A percentile compares a stretch with the other conserved stretches of the same genome.
Conservation (phyloP, 2,888 invertebrate species). For the Oligia latruncula region DNA sequence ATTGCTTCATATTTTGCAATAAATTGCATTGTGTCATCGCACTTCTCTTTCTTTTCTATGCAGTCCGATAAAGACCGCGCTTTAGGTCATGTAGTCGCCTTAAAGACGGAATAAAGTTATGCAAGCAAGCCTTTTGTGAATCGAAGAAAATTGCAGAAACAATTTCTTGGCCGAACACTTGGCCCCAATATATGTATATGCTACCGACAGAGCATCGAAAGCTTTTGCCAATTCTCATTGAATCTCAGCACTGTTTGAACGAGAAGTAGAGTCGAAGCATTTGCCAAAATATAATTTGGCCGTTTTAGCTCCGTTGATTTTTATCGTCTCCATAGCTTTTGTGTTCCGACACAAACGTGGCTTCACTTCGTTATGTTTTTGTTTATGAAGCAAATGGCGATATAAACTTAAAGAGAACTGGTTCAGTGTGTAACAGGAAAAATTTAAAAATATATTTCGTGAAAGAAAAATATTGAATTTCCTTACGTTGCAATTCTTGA, state of each 20-base stretch:
- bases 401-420: slow-evolving; percentile 52
- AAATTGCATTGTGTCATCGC: no score
- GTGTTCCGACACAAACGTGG: slow-evolving; percentile 60
- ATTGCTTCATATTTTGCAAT: no score
- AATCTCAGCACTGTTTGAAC: slow-evolving; percentile 58
- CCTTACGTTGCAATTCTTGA: slow-evolving; percentile 22
- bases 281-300: slow-evolving; percentile 71
- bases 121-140: slow-evolving; percentile 21
- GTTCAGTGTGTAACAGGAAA: slow-evolving; percentile 38
- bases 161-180: slow-evolving; percentile 60
- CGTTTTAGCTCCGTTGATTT: slow-evolving; percentile 71
- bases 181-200: slow-evolving; percentile 58
- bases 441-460: slow-evolving; percentile 38
- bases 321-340: slow-evolving; percentile 67
- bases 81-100: no score
- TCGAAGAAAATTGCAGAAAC: slow-evolving; percentile 42
- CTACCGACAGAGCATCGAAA: slow-evolving; percentile 50
- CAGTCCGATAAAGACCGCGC: no score
- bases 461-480: slow-evolving; percentile 22
- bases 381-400: slow-evolving; percentile 60
- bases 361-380: slow-evolving; percentile 59
- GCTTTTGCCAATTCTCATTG: slow-evolving; percentile 68
- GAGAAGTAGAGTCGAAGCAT: slow-evolving; percentile 42
- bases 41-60: no score
- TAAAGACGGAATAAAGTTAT: slow-evolving; percentile 7